These are phyloP conservation scores for Tipula helvola DNA, from an alignment of 2,888 invertebrate species.

Conservation along the genomic window DNA sequence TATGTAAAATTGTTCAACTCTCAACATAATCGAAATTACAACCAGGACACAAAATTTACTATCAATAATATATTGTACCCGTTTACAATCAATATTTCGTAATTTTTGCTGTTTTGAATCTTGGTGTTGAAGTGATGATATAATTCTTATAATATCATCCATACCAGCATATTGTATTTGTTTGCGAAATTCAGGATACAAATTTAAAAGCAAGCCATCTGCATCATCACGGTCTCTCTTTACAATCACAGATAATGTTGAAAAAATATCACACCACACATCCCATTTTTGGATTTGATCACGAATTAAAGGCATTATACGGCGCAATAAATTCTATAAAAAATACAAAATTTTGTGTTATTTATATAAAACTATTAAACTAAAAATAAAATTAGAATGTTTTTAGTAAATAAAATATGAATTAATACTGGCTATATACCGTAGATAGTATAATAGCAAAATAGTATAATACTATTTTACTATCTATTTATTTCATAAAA, in stretches of 20 bases:
- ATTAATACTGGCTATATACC: no score
- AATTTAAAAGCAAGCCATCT: conserved; percentile 28
- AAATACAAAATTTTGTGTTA: conserved; percentile 8
- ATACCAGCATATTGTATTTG: conserved; percentile 31
- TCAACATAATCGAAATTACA: conserved; percentile 29
- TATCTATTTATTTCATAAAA: no score
- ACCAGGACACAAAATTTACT: conserved; percentile 36
- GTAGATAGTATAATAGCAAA: no score
- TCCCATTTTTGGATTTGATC: conserved; percentile 30
- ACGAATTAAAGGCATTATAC: conserved; percentile 45
- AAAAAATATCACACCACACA: conserved; percentile 32
- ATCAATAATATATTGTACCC: conserved; percentile 29
- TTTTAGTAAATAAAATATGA: no score
- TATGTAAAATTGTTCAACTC: conserved; percentile 30
- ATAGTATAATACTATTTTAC: no score
- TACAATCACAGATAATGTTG: conserved; percentile 29
- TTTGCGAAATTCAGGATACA: conserved; percentile 33
- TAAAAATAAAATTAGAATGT: background rate
- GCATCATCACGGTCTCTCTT: conserved; percentile 34
- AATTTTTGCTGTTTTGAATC: background rate
- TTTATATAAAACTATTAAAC: background rate
- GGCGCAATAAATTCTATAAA: conserved; percentile 49
- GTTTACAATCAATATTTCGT: conserved; percentile 27
- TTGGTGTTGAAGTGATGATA: conserved; percentile 22
- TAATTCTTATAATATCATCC: conserved; percentile 27